phyloP scores from a whole-genome alignment of 2,888 invertebrate genomes.

The Endotricha flammealis region DNA sequence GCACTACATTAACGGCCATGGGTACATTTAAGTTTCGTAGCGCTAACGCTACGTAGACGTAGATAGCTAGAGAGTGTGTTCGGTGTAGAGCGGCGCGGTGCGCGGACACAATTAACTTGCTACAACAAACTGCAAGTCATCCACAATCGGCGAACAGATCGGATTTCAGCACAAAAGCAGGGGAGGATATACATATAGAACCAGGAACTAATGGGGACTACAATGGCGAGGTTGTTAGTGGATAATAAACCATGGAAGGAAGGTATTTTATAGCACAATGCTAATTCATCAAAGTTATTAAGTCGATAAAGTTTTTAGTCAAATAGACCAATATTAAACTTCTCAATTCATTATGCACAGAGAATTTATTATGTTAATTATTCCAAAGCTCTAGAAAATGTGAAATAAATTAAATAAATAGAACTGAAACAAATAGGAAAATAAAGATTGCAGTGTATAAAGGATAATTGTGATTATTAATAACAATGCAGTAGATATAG shows the following conservation, averaged over 20 bases:
- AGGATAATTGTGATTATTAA: too few relatives aligned
- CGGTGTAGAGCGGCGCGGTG: slow-evolving; percentile 15
- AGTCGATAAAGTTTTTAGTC: not conserved
- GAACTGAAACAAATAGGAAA: too few relatives aligned
- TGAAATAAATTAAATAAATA: too few relatives aligned
- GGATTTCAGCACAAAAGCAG: slow-evolving; percentile 63
- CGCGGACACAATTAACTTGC: slow-evolving; percentile 62
- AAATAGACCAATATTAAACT: too few relatives aligned
- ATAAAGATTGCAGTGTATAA: too few relatives aligned
- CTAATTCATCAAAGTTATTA: not conserved
- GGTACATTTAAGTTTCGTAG: slow-evolving; percentile 41
- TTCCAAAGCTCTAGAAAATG: too few relatives aligned
- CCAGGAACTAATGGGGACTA: slow-evolving; percentile 39
- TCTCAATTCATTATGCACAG: too few relatives aligned
- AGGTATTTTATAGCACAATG: not conserved
- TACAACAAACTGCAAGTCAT: slow-evolving; percentile 66
- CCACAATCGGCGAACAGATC: slow-evolving; percentile 58
- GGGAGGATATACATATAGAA: slow-evolving; percentile 33
- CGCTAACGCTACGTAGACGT: slow-evolving; percentile 22
- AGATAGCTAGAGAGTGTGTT: too few relatives aligned
- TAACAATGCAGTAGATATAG: too few relatives aligned
- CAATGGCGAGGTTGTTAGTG: slow-evolving; percentile 44
- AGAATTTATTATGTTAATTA: too few relatives aligned
- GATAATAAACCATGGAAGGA: slow-evolving; percentile 30
- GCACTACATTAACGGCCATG: slow-evolving; percentile 37